Base-by-base conservation (phyloP, 2,888 invertebrate genomes). In the Argyresthia albistria region DNA sequence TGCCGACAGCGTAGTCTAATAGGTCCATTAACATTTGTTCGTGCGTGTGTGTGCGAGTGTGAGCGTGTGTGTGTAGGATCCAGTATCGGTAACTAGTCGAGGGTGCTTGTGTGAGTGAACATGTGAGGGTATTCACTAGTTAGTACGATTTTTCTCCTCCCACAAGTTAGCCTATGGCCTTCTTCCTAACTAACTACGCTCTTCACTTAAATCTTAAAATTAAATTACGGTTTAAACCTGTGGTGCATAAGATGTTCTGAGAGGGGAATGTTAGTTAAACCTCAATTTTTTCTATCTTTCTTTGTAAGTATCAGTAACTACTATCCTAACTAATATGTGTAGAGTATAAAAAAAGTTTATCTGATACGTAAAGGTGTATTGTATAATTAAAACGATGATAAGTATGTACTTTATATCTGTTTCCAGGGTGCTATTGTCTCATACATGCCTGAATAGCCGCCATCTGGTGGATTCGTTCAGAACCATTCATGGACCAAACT, bases 201-300 rank as follows among this genome's bases (percentile, higher is more conserved):
- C 37, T 60, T 60, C 61, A 61, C 60, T 61, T 58, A 55, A 58
- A 57, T 60, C 59, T 58, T 60, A 57, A 58, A 46, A 58, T 63
- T 61, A 66, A 60, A 65, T 67, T 69, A 69, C 66, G 64, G 63
- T 60, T 69, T 66, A 61, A 65, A 66, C 64, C 65, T 73, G 73
- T 80, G 80, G 76, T 82, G 76, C 80, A 75, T 74, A 69, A 64
- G 69, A 69, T 73, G 65, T 75, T 67, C 65, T 73, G 65, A 63
- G 63, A 69, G 61, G 64, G 66, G 67, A 73, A 70, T 73, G 66
- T 73, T 76, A 67, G 63, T 57, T 65, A 64, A 61, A 61, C 59
- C 8, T 64, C 61, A 61, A 54, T 63, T 58, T 62, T 60, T 56
- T 57, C 58, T 50, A 58, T 59, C 59, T 63, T 63, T 70, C 66